A percentile compares a stretch with the other conserved stretches of the same genome.
phyloP scores from a whole-genome alignment of 2,113 vertebrate species.

The Maylandia zebra region DNA sequence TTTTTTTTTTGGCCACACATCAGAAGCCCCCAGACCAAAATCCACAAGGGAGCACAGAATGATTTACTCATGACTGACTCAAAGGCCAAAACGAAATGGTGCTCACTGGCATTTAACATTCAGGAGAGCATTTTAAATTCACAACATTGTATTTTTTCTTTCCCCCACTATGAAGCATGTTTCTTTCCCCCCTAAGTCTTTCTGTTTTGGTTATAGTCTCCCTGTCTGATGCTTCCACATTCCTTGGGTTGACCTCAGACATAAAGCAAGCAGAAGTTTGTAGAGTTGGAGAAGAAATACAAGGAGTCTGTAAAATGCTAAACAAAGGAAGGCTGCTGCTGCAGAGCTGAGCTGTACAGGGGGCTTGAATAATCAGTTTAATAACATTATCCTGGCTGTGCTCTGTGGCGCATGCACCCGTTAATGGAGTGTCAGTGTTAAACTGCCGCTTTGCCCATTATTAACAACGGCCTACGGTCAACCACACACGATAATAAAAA shows the following conservation, averaged over 20 bases:
- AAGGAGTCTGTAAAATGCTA: slow-evolving; percentile 37
- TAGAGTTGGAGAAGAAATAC: slow-evolving; percentile 1
- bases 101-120: slow-evolving; percentile 41
- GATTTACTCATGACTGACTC: slow-evolving; percentile 42
- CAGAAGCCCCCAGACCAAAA: slow-evolving; percentile 6
- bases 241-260: neutral
- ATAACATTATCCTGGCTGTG: slow-evolving; percentile 67
- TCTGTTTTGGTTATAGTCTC: neutral
- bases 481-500: slow-evolving; percentile 66
- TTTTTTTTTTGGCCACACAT: neutral
- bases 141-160: neutral
- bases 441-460: slow-evolving; percentile 63
- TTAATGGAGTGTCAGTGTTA: slow-evolving; percentile 73
- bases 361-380: slow-evolving; percentile 68
- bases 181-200: neutral
- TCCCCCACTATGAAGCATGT: neutral
- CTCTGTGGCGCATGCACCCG: slow-evolving; percentile 50
- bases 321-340: slow-evolving; percentile 5
- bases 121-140: slow-evolving; percentile 22
- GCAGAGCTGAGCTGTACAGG: neutral
- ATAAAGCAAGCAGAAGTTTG: slow-evolving; percentile 18
- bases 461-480: slow-evolving; percentile 67
- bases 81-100: slow-evolving; percentile 46
- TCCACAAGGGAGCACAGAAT: neutral
- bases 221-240: neutral